A percentile compares a stretch with the other conserved stretches of the same genome.
These are phyloP conservation scores for Brachystomella parvula DNA, from an alignment of 1,140 invertebrate species.

Conservation along the genomic window DNA sequence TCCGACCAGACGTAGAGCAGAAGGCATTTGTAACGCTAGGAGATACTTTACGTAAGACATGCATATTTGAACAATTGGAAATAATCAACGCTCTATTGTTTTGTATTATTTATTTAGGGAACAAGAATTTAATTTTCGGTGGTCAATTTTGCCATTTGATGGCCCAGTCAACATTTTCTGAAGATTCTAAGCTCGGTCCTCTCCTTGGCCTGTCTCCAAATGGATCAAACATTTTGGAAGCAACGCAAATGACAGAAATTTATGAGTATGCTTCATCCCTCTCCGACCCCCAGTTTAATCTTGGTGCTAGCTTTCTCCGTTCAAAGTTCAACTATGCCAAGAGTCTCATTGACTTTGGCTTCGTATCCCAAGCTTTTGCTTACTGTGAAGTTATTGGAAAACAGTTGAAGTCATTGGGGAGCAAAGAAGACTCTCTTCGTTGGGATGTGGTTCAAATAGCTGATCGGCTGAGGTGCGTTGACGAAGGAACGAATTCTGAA, in stretches of 20 bases:
- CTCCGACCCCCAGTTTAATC: slow-evolving; percentile 52
- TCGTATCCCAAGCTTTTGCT: slow-evolving; percentile 63
- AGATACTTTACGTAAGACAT: slow-evolving; percentile 50
- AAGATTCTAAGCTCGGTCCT: slow-evolving; percentile 51
- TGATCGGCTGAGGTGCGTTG: slow-evolving; percentile 17
- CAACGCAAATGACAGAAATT: slow-evolving; percentile 87
- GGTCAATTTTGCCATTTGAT: slow-evolving; percentile 91
- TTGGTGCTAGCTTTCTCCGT: slow-evolving; percentile 27
- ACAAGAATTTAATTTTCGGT: slow-evolving; percentile 53
- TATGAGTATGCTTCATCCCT: slow-evolving; percentile 86
- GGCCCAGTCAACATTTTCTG: slow-evolving; percentile 66
- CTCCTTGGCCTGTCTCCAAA: slow-evolving; percentile 65
- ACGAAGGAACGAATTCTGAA: neutral
- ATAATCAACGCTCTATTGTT: neutral
- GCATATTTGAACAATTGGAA: slow-evolving; percentile 9
- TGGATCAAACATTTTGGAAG: slow-evolving; percentile 47
- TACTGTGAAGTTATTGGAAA: slow-evolving; percentile 72
- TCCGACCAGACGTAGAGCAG: slow-evolving; percentile 67
- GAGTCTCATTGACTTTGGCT: slow-evolving; percentile 68
- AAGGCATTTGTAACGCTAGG: slow-evolving; percentile 72
- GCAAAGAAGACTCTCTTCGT: neutral
- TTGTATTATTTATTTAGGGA: slow-evolving; percentile 30
- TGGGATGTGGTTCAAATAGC: slow-evolving; percentile 22
- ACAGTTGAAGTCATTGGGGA: neutral
- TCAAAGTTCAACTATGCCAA: slow-evolving; percentile 55